These are phyloP conservation scores for Lithosia quadra DNA, from an alignment of 2,888 invertebrate species.

Conservation along the genomic window DNA sequence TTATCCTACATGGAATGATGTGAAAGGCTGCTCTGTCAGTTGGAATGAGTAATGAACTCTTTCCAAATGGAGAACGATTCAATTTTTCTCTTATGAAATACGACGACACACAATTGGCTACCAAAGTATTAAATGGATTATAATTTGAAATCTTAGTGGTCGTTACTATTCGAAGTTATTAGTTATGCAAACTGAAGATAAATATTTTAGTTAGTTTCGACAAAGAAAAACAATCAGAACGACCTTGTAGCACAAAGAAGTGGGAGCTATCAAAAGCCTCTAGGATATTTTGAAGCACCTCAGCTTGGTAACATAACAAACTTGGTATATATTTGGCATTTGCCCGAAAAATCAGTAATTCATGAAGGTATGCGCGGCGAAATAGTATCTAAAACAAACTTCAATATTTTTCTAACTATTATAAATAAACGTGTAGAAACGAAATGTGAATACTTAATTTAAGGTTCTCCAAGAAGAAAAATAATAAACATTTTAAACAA, in stretches of 20 bases:
- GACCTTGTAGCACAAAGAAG: constrained; percentile 26
- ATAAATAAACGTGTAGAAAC: constrained; percentile 1
- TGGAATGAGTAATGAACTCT: constrained; percentile 49
- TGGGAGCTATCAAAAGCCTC: constrained; percentile 12
- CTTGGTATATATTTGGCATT: constrained; percentile 29
- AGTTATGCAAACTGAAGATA: neutral
- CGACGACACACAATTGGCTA: neutral
- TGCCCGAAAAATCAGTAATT: constrained; percentile 28
- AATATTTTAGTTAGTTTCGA: neutral
- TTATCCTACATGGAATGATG: constrained; percentile 43
- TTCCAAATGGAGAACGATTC: constrained; percentile 32
- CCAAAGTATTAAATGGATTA: neutral
- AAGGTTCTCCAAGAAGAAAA: neutral
- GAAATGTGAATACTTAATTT: neutral
- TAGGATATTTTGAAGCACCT: constrained; percentile 24
- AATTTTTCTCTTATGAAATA: constrained; percentile 1
- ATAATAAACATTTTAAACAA: constrained; percentile 10
- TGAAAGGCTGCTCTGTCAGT: constrained; percentile 47
- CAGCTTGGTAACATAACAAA: neutral
- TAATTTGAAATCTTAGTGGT: neutral
- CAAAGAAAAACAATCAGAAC: constrained; percentile 23
- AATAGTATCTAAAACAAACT: constrained; percentile 15
- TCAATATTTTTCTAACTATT: constrained; percentile 15
- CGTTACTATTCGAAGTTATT: constrained; percentile 8
- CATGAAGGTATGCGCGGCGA: constrained; percentile 16